phyloP scores from a whole-genome alignment of 2,113 vertebrate genomes.

The Ctenodactylus gundi region DNA sequence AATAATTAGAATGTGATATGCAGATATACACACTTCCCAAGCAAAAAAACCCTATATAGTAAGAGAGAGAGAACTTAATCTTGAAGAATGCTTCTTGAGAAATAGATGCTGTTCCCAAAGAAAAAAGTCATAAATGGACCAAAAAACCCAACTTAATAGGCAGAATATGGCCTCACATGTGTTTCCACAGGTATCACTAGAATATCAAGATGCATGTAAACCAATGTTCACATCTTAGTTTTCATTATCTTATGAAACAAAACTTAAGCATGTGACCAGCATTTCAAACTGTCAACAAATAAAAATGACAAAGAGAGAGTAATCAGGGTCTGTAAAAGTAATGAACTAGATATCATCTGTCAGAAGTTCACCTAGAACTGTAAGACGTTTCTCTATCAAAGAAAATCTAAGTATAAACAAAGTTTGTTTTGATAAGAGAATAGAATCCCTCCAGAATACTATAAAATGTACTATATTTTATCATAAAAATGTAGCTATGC shows the following conservation, averaged over 20 bases:
- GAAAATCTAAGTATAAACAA: slow-evolving; percentile 6
- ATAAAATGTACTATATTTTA: slow-evolving; percentile 36
- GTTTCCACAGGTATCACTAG: not conserved
- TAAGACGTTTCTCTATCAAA: not conserved
- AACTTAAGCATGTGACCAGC: not conserved
- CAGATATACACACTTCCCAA: too few relatives aligned
- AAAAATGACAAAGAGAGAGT: not conserved
- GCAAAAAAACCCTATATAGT: too few relatives aligned
- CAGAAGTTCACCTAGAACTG: not conserved
- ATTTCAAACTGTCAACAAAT: not conserved
- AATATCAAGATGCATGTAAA: not conserved
- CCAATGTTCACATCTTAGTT: not conserved
- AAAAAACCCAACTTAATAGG: not conserved
- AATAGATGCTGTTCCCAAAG: not conserved
- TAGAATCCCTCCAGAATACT: not conserved
- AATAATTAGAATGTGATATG: too few relatives aligned
- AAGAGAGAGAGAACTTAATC: too few relatives aligned
- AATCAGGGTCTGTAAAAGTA: not conserved
- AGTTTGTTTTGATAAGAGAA: slow-evolving; percentile 41
- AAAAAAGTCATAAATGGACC: not conserved
- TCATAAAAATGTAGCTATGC: not conserved
- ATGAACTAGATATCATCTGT: not conserved
- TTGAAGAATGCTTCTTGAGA: not conserved
- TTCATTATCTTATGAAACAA: not conserved
- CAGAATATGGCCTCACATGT: not conserved